Base-by-base conservation (phyloP, 2,888 invertebrate species). In the Troides helena region DNA sequence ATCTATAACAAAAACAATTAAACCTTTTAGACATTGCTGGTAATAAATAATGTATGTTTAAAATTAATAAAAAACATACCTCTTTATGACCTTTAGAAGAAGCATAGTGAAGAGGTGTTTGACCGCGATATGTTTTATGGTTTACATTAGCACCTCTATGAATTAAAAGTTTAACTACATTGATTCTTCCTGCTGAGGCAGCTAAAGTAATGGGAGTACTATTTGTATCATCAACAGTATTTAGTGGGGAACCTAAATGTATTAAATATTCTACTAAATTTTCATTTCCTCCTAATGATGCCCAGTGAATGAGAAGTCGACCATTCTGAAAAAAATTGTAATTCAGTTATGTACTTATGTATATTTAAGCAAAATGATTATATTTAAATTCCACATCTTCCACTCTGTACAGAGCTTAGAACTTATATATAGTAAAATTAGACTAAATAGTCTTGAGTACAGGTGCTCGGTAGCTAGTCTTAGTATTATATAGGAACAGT, bases 91-190 rank as follows among this genome's bases (percentile, higher is more conserved):
- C 96, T 88, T 97, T 98, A 0, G 97, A 98, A 72, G 96, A 95
- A 59, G 97, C 96, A 92, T 98, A 97, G 81, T 97, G 97, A 65
- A 98, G 85, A 12, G 97, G 93, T 56, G 97, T 95, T 85, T 98
- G 97, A 0, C 97, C 97, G 70, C 95, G 94, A 71, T 85, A 87
- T 67, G 95, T 96, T 78, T 94, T 94, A 64, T 95, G 95, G 88
- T 97, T 95, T 0, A 97, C 94, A 84, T 96, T 91, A 18, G 96
- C 96, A 58, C 95, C 95, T 80, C 94, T 94, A 21, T 93, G 88
- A 70, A 97, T 81, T 23, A 98, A 86, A 2, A 95, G 82, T 66
- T 93, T 92, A 0, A 96, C 96, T 64, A 96, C 94, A 77, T 95
- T 94, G 53, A 90, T 87, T 76, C 95, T 93, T 18, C 97, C 97